Evolutionary conservation across 2,888 invertebrate species (phyloP).

Genomic region (Eucera pruinosa): DNA sequence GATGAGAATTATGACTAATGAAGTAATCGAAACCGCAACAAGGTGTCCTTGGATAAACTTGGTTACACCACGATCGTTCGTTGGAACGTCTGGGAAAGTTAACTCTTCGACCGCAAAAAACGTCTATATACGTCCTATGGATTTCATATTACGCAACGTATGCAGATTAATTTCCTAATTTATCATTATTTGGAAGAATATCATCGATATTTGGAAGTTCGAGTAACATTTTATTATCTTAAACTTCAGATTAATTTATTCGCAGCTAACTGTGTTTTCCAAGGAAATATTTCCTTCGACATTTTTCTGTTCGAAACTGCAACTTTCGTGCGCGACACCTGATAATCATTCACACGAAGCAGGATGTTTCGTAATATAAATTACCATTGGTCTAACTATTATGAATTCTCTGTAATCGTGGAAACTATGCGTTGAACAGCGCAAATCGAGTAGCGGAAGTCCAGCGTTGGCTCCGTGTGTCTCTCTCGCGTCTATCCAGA

Average conservation of each 20-base stretch:
- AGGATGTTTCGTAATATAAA: conserved; percentile 36
- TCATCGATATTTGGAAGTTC: no score
- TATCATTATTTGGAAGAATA: no score
- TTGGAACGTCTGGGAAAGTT: conserved; percentile 15
- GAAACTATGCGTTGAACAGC: conserved; percentile 2
- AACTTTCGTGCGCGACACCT: no score
- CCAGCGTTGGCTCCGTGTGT: not conserved
- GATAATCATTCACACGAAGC: conserved; percentile 16
- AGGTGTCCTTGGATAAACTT: not conserved
- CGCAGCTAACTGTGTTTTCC: no score
- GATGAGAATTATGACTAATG: conserved; percentile 4
- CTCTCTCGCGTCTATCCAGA: not conserved
- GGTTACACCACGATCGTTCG: not conserved
- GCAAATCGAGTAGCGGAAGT: conserved; percentile 6
- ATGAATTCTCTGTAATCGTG: conserved; percentile 28
- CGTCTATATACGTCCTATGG: no score
- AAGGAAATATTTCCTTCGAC: no score
- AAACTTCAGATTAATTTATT: no score
- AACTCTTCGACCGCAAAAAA: no score
- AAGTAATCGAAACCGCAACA: conserved; percentile 5
- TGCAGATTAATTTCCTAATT: no score
- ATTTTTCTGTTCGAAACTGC: no score
- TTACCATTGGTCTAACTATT: conserved; percentile 29
- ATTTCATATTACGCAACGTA: no score
- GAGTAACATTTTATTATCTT: no score